Evolutionary conservation across 1,140 invertebrate species (phyloP), one percentile per base, ranked within the genome.

Genomic region (Microplitis demolitor): DNA sequence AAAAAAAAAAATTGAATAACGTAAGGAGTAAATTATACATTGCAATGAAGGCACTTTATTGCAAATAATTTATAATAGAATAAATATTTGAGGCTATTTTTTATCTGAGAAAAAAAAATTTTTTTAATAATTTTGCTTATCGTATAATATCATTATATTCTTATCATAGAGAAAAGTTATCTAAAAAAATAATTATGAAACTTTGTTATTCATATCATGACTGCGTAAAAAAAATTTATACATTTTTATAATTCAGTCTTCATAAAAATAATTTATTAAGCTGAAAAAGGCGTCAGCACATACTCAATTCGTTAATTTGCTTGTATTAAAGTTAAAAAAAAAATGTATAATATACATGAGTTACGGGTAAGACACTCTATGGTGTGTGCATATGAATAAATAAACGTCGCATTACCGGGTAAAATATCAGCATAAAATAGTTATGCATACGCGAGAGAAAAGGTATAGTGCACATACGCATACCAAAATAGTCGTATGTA

Each of bases 221-320:
- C 2, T 11, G 6, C 11, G 5, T 45, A 14, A 64, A 64, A 45
- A 70, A 61, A 70, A 37, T 61, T 70, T 50, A 13, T n/a, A 6
- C 54, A 70, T 31, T 70, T 61, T 62, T 24, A 45, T 6, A 45
- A 45, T 45, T 45, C 11, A 45, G 39, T 45, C 39, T 6, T 45
- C 39, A 45, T 45, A 45, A 45, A 45, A 45, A 45, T 45, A 11
- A 45, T 45, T 11, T 45, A 16, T 54, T 54, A 16, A 2, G 2
- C 16, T 13, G 61, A 14, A 34, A 60, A 50, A 69, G 61, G 35
- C 61, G 45, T 69, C 24, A 45, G 6, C 45, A 50, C 50, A 13
- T 61, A 63, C 56, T 69, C 60, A 35, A 71, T 71, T 71, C 50
- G 56, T 60, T 71, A 54, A 58, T 71, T 71, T 71, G 51, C 58